Conservation (phyloP, 2,797 vertebrate genomes). For the Eospalax fontanierii region DNA sequence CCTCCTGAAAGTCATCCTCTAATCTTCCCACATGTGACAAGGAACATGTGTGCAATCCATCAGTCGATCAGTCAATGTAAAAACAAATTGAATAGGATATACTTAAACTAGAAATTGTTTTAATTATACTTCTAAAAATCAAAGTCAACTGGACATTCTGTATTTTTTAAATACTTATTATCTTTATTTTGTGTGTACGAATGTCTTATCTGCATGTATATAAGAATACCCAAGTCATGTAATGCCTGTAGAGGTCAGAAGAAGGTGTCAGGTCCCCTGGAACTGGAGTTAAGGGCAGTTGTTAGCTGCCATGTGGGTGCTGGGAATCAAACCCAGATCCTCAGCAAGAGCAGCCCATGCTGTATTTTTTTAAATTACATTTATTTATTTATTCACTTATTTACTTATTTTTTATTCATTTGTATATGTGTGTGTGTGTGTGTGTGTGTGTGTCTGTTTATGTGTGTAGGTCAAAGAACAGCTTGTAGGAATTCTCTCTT, state of each 20-base stretch:
- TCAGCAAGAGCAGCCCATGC: too few species aligned
- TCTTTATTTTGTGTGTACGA: too few species aligned
- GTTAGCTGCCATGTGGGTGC: too few species aligned
- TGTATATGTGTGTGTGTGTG: background rate
- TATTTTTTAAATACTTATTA: background rate
- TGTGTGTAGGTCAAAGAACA: background rate
- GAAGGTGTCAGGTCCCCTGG: too few species aligned
- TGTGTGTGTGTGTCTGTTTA: background rate
- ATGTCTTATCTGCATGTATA: too few species aligned
- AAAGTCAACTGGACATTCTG: background rate
- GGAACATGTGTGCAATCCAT: too few species aligned
- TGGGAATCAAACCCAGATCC: too few species aligned
- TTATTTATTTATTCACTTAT: background rate
- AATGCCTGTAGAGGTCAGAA: too few species aligned
- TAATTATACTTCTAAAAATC: background rate
- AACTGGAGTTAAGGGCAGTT: too few species aligned
- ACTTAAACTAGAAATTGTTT: background rate
- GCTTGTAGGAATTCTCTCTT: background rate
- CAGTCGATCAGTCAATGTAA: background rate
- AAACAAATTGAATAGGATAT: too few species aligned
- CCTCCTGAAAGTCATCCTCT: background rate
- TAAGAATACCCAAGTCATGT: too few species aligned
- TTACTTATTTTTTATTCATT: background rate
- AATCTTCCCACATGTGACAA: background rate
- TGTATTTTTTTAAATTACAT: background rate